phyloP scores from a whole-genome alignment of 2,113 vertebrate genomes.

The Pluvianellus socialis region DNA sequence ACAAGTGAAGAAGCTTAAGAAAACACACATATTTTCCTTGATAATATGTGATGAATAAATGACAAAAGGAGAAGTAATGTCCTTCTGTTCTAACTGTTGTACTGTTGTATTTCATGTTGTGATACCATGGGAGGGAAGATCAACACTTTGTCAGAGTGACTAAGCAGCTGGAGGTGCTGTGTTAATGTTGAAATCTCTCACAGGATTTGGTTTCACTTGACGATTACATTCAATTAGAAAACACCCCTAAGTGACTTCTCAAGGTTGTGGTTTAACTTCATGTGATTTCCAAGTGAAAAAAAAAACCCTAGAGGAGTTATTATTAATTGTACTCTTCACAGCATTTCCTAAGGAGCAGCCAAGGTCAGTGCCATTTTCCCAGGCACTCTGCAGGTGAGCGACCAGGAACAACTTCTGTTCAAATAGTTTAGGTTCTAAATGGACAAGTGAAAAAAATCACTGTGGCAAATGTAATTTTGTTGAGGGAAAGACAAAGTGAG shows the following conservation, averaged over 20 bases:
- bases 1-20: background rate
- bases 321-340: background rate
- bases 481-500: background rate
- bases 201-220: background rate
- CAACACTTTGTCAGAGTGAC: background rate
- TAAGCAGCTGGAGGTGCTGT: background rate
- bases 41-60: background rate
- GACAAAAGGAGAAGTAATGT: background rate
- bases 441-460: background rate
- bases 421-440: background rate
- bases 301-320: background rate
- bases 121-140: conserved; percentile 1
- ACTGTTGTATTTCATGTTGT: background rate
- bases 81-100: background rate
- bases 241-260: conserved; percentile 39
- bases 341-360: background rate
- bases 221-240: conserved; percentile 54
- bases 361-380: background rate
- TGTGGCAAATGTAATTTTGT: background rate
- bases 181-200: background rate
- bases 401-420: background rate
- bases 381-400: background rate
- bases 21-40: background rate
- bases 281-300: background rate
- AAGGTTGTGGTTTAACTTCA: conserved; percentile 32